These are phyloP conservation scores for Anolis sagrei DNA, from an alignment of 2,113 vertebrate genomes.

Conservation along the genomic window DNA sequence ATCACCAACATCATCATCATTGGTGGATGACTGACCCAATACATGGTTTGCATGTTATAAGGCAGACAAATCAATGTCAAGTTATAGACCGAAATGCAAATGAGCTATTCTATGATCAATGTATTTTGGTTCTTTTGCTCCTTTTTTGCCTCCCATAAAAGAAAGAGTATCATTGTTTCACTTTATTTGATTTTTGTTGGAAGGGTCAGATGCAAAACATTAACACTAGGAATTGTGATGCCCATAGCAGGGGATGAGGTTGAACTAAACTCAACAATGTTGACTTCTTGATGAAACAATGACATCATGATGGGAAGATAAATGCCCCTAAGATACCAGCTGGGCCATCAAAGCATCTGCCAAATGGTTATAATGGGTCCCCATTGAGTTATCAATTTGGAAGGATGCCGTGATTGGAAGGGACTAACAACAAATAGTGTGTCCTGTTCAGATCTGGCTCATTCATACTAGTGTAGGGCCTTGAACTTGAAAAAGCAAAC, in stretches of 20 bases:
- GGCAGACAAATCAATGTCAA: no score
- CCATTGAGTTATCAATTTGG: not conserved
- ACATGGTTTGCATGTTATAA: no score
- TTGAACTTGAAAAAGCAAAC: not conserved
- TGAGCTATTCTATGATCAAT: no score
- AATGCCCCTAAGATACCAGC: not conserved
- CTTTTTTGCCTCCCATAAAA: accelerated
- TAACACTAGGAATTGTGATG: not conserved
- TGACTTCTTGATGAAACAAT: not conserved
- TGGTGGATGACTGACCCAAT: no score
- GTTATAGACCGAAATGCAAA: no score
- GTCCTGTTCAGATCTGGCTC: not conserved
- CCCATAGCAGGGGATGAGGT: not conserved
- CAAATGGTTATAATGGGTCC: not conserved
- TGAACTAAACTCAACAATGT: not conserved
- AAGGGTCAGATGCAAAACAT: not conserved
- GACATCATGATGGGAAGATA: not conserved
- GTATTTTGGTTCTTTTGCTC: accelerated
- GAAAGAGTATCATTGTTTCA: not conserved
- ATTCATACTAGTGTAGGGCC: not conserved
- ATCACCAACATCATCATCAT: no score
- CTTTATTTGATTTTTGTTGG: not conserved
- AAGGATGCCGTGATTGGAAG: not conserved
- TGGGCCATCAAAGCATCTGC: not conserved
- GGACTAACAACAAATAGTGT: not conserved